Percentiles rank a stretch among this genome's conserved stretches.
phyloP scores from a whole-genome alignment of 1,140 invertebrate genomes.

The Seison nebaliae region DNA sequence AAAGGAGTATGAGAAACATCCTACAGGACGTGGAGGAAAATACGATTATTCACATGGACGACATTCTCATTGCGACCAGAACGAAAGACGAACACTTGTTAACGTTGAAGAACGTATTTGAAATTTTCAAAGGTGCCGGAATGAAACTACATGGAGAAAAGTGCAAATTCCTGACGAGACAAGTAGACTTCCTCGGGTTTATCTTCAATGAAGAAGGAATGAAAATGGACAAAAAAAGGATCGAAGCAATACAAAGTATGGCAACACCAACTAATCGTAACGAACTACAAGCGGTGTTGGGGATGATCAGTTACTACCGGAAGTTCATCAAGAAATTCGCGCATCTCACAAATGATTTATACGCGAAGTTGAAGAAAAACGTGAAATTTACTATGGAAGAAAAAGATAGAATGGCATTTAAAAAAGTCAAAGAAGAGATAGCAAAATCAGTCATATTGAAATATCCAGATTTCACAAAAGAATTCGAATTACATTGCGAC shows the following conservation, averaged over 20 bases:
- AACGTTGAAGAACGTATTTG: not conserved
- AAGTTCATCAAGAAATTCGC: constrained; percentile 10
- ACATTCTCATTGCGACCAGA: constrained; percentile 1
- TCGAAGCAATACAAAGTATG: constrained; percentile 21
- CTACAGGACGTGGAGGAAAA: too few relatives aligned
- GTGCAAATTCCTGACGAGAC: constrained; percentile 6
- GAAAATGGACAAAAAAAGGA: constrained; percentile 18
- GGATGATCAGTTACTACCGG: constrained; percentile 13
- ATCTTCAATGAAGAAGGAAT: constrained; percentile 20
- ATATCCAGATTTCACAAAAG: constrained; percentile 1
- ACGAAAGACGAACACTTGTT: constrained; percentile 4
- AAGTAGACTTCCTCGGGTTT: constrained; percentile 16
- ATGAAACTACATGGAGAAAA: constrained; percentile 15
- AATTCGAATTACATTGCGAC: constrained; percentile 13
- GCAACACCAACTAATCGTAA: constrained; percentile 18
- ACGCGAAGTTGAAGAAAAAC: not conserved
- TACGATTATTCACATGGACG: constrained; percentile 3
- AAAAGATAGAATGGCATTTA: constrained; percentile 1
- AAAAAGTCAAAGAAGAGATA: constrained; percentile 3
- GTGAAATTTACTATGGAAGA: constrained; percentile 1
- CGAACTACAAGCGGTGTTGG: constrained; percentile 17
- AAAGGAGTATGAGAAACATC: too few relatives aligned
- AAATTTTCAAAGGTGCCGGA: constrained; percentile 11
- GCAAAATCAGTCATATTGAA: constrained; percentile 1
- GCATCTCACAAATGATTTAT: not conserved